These are phyloP conservation scores for Schizopygopsis malacanthus DNA, from an alignment of 2,797 vertebrate species.

Conservation along the genomic window DNA sequence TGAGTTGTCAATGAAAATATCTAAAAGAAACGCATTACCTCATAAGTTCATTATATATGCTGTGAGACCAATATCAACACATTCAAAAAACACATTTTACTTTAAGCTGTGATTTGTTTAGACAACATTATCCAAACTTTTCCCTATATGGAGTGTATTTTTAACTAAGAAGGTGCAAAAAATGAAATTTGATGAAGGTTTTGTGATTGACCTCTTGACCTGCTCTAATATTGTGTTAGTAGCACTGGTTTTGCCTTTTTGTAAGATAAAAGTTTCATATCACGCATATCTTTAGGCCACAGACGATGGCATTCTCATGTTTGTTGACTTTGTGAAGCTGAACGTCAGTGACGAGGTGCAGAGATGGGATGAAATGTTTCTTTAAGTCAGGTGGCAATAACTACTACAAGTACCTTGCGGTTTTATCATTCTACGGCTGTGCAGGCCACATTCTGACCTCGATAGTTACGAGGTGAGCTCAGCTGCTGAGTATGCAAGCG, in stretches of 20 bases:
- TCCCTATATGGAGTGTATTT: background rate
- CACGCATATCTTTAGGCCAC: background rate
- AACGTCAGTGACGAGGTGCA: background rate
- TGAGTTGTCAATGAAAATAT: background rate
- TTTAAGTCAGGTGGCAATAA: conserved; percentile 42
- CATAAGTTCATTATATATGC: background rate
- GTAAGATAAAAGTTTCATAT: background rate
- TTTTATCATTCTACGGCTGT: conserved; percentile 55
- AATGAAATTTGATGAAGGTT: background rate
- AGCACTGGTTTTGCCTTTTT: background rate
- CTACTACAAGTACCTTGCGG: conserved; percentile 56
- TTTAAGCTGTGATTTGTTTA: conserved; percentile 22
- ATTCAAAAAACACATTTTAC: conserved; percentile 1
- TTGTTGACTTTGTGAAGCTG: background rate
- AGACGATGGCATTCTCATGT: background rate
- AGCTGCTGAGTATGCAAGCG: conserved; percentile 44
- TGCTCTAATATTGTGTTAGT: background rate
- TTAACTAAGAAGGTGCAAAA: background rate
- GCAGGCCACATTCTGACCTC: conserved; percentile 58
- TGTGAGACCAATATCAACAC: background rate
- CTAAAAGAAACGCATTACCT: background rate
- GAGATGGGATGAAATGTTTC: background rate
- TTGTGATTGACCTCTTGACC: background rate
- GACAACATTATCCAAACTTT: background rate
- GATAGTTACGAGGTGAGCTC: conserved; percentile 56